Evolutionary conservation across 2,888 invertebrate genomes (phyloP).

Genomic region (Maniola hyperantus): DNA sequence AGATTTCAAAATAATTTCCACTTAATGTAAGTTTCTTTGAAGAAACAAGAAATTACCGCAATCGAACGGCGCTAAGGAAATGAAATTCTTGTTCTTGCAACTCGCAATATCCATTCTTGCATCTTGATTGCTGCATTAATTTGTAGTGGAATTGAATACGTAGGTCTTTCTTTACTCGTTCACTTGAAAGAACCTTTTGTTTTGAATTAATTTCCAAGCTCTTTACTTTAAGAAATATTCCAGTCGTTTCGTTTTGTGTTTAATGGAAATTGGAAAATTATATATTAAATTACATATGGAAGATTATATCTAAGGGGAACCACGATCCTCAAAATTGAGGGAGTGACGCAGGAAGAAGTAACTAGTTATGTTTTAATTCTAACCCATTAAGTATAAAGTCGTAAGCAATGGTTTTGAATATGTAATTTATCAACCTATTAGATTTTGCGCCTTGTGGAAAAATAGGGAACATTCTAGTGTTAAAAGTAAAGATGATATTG

Average conservation of each 20-base stretch:
- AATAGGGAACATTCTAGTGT: too few relatives aligned
- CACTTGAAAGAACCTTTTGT: background rate
- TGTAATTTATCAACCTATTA: too few relatives aligned
- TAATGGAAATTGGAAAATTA: background rate
- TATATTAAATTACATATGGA: too few relatives aligned
- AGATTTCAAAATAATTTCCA: slow-evolving; percentile 1
- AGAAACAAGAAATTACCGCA: slow-evolving; percentile 2
- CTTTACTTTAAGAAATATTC: background rate
- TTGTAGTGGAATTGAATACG: slow-evolving; percentile 5
- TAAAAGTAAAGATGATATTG: too few relatives aligned
- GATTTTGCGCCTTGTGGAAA: too few relatives aligned
- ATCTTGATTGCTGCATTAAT: slow-evolving; percentile 18
- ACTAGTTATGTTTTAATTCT: too few relatives aligned
- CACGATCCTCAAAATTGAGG: too few relatives aligned
- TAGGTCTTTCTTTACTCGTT: background rate
- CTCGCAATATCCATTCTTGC: background rate
- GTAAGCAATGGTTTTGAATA: too few relatives aligned
- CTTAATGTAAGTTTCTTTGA: background rate
- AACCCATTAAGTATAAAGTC: too few relatives aligned
- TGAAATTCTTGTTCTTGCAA: slow-evolving; percentile 15
- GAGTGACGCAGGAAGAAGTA: too few relatives aligned
- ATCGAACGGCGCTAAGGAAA: slow-evolving; percentile 10
- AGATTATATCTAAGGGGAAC: too few relatives aligned
- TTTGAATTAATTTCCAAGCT: background rate
- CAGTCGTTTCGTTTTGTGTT: background rate